Base-by-base conservation (phyloP, 2,888 invertebrate species). In the Nymphalis polychloros region DNA sequence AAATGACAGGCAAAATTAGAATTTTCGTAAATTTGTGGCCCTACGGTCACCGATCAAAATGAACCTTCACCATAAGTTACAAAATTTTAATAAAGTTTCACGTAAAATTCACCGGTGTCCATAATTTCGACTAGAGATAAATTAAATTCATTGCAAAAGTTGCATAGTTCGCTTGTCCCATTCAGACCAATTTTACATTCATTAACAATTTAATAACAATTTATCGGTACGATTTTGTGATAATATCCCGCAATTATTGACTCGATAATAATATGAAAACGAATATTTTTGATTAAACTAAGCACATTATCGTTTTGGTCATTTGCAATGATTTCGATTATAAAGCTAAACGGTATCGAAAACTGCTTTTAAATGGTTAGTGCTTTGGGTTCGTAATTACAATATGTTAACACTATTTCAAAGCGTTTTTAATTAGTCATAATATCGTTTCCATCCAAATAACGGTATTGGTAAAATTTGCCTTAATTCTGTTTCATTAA, bases 61-160 rank as follows among this genome's bases (percentile, higher is more conserved):
- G 77, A 81, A 83, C 79, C 80, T 80, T 75, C 65, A 63, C 72
- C 69, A 70, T 77, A 82, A 84, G 80, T 84, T 83, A 76, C 66
- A 72, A 79, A 82, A 82, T 81, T 84, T 86, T 85, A 85, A 86
- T 86, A 87, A 87, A 84, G 81, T 84, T 80, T 66, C 73, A 64
- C 72, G 69, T 75, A 63, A 80, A 85, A 85, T 84, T 85, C 81
- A 81, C 75, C 76, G 72, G 79, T 79, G 78, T 80, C 79, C 80
- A 79, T 76, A 73, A 79, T 81, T 80, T 77, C 76, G 71, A 76
- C 57, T 23, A 52, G 61, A 68, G 77, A 78, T 83, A 85, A 86
- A 87, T 87, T 85, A 85, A 41, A 85, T 84, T 86, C 81, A 85
- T 85, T 84, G 81, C 78, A 75, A 81, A 87, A 85, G 82, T 87